Percentiles rank a stretch among this genome's conserved stretches.
Evolutionary conservation across 2,113 vertebrate species (phyloP).

Genomic region (Chionodraco myersi): DNA sequence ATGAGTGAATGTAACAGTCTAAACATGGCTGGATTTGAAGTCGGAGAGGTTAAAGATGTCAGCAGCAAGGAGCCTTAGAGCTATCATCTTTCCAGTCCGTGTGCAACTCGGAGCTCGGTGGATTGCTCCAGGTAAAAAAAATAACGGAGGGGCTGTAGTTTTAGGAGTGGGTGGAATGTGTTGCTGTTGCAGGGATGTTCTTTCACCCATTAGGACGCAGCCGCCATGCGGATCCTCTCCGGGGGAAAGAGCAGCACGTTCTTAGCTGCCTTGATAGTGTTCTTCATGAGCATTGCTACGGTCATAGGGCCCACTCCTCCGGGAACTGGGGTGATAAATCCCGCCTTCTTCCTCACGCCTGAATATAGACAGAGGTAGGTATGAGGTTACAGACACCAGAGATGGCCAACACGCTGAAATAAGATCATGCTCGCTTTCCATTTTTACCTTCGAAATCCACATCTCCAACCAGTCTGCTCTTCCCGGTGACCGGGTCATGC

Average conservation of each 20-base stretch:
- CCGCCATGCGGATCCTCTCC: constrained; percentile 84
- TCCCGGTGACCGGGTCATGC: constrained; percentile 90
- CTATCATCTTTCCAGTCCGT: constrained; percentile 80
- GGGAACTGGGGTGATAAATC: constrained; percentile 95
- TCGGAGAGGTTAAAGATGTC: constrained; percentile 26
- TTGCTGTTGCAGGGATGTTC: constrained; percentile 7
- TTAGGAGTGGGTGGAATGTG: constrained; percentile 71
- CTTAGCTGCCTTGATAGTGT: constrained; percentile 96
- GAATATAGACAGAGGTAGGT: constrained; percentile 3
- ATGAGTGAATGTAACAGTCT: constrained; percentile 71
- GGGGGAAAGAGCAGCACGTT: constrained; percentile 85
- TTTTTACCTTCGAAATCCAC: constrained; percentile 96
- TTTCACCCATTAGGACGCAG: constrained; percentile 71
- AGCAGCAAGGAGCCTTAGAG: constrained; percentile 50
- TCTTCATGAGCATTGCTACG: constrained; percentile 99
- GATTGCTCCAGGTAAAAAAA: constrained; percentile 39
- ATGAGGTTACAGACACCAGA: neutral
- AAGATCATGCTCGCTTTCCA: neutral
- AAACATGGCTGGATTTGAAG: constrained; percentile 41
- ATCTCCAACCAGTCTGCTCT: constrained; percentile 91
- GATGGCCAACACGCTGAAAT: neutral
- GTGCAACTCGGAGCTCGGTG: constrained; percentile 49
- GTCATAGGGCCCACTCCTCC: constrained; percentile 98
- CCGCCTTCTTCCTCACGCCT: constrained; percentile 94
- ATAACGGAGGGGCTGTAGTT: constrained; percentile 28